A percentile compares a stretch with the other conserved stretches of the same genome.
phyloP scores from a whole-genome alignment of 1,140 invertebrate genomes.

The Megalonaias nervosa region DNA sequence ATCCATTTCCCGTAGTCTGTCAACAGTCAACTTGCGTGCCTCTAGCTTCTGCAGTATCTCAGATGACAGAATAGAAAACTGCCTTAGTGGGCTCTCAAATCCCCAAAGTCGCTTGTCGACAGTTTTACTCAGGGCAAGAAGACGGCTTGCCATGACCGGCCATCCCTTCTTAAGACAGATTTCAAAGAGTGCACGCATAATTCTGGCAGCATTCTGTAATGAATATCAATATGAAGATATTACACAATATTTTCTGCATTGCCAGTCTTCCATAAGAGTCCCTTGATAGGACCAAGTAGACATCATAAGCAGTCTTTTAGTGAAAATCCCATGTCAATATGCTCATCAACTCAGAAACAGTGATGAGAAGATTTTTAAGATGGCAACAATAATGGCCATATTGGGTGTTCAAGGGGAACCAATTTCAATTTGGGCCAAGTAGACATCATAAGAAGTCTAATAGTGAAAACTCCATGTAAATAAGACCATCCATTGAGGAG shows the following conservation, averaged over 20 bases:
- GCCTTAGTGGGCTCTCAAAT: slow-evolving; percentile 87
- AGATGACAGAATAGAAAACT: slow-evolving; percentile 85
- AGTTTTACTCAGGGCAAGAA: slow-evolving; percentile 89
- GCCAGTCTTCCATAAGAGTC: no score
- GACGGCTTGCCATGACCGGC: slow-evolving; percentile 87
- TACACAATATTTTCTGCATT: background rate
- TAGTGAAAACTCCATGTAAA: no score
- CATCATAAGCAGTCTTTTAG: no score
- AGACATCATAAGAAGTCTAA: no score
- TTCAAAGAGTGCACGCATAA: slow-evolving; percentile 94
- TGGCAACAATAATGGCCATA: no score
- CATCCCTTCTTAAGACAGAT: slow-evolving; percentile 92
- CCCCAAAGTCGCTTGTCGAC: slow-evolving; percentile 85
- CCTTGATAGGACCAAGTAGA: no score
- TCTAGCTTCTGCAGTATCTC: slow-evolving; percentile 91
- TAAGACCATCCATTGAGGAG: no score
- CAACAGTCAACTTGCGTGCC: slow-evolving; percentile 80
- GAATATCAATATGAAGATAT: slow-evolving; percentile 33
- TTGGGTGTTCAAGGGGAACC: no score
- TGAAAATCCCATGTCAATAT: no score
- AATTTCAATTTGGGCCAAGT: no score
- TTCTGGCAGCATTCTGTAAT: slow-evolving; percentile 88
- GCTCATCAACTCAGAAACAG: no score
- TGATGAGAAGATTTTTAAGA: no score
- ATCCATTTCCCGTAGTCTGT: slow-evolving; percentile 88